A percentile compares a stretch with the other conserved stretches of the same genome.
These are phyloP conservation scores for Erebia palarica DNA, from an alignment of 2,888 invertebrate genomes.

Conservation along the genomic window DNA sequence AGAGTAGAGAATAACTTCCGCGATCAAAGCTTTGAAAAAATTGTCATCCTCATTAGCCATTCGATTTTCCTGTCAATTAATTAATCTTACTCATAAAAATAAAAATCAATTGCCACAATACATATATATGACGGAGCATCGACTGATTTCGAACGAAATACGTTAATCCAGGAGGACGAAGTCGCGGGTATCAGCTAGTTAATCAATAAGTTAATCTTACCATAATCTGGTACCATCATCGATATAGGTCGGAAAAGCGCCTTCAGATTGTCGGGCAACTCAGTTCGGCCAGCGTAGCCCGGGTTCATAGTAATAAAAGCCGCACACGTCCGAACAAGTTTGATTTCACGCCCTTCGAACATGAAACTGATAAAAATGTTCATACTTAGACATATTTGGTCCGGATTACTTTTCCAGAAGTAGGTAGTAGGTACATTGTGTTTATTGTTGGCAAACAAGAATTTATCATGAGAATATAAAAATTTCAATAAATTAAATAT, in stretches of 20 bases:
- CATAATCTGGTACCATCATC: conserved; percentile 97
- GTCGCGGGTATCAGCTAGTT: no score
- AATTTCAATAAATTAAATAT: no score
- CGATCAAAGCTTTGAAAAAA: conserved; percentile 85
- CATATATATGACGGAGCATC: no score
- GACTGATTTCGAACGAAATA: no score
- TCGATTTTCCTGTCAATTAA: no score
- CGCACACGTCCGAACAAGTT: conserved; percentile 89
- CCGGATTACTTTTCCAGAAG: background rate
- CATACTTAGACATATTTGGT: no score
- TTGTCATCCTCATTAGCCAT: background rate
- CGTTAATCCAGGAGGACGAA: no score
- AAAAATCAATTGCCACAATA: no score
- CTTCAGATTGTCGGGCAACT: conserved; percentile 94
- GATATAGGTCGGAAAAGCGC: conserved; percentile 93
- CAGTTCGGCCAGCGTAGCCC: conserved; percentile 94
- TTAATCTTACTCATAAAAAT: no score
- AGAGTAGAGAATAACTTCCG: conserved; percentile 96
- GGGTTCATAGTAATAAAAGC: conserved; percentile 97
- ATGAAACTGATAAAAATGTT: conserved; percentile 83
- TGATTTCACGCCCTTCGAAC: conserved; percentile 95
- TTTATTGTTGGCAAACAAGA: background rate
- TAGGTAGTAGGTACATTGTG: background rate
- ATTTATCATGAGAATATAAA: no score
- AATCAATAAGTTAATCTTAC: conserved; percentile 63